These are phyloP conservation scores for Phytoseiulus persimilis DNA, from an alignment of 2,888 invertebrate genomes.

Conservation along the genomic window DNA sequence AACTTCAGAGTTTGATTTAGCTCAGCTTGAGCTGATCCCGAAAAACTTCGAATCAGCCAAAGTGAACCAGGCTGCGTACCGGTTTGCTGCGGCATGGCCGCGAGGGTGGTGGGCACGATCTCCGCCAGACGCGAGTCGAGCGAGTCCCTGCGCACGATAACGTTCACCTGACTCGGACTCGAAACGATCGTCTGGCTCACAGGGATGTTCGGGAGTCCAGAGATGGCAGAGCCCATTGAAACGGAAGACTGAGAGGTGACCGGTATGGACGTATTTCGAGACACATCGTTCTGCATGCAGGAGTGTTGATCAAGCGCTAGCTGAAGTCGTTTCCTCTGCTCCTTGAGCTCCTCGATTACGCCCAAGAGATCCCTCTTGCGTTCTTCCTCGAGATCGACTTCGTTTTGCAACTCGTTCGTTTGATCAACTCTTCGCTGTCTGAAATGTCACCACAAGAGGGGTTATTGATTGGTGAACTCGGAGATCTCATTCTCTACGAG, in stretches of 20 bases:
- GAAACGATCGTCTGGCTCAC: neutral
- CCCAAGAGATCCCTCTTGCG: neutral
- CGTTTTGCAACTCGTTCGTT: conserved; percentile 75
- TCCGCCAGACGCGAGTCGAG: neutral
- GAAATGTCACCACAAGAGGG: neutral
- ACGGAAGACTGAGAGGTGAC: neutral
- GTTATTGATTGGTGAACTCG: no score
- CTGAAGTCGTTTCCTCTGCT: neutral
- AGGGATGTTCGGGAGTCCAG: neutral
- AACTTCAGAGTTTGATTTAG: no score
- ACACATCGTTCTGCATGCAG: neutral
- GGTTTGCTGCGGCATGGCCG: neutral
- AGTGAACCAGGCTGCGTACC: no score
- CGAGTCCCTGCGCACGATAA: neutral
- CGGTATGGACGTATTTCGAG: neutral
- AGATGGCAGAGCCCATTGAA: neutral
- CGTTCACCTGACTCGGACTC: neutral
- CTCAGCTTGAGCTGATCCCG: no score
- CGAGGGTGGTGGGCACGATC: neutral
- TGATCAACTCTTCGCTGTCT: conserved; percentile 83
- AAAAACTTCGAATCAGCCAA: no score
- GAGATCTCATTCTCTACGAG: no score
- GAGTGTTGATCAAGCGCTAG: neutral
- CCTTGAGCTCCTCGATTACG: neutral
- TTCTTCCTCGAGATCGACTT: conserved; percentile 47